Evolutionary conservation across 2,888 invertebrate species (phyloP), one percentile per base, ranked within the genome.

Genomic region (Lamellibrachia satsuma): DNA sequence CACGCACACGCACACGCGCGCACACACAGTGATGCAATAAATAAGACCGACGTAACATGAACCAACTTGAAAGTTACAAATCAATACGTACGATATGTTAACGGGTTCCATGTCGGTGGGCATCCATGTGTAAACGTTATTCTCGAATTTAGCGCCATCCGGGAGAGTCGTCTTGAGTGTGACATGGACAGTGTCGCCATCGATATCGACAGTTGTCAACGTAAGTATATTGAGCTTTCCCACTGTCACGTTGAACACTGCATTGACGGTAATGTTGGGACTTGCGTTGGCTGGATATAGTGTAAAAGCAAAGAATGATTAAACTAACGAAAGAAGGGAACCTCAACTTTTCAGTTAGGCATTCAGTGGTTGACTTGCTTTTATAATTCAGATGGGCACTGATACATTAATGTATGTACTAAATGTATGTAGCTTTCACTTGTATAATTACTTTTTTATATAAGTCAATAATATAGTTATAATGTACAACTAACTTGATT

Each of bases 71-170:
- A 75, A 15, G 75, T 75, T 11, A 22, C 75, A 22, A 15, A 22
- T 22, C 22, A 75, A 22, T 22, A 91, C 91, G 11, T 91, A 91
- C 91, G 91, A 91, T 91, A 91, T 52, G 22, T 91, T 55, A 3
- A 22, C 55, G 15, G 57, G 39, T 11, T 91, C 91, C 57, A 91
- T 55, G 27, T 11, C 52, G 39, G 57, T 39, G 11, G 91, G 91
- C 15, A 52, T 55, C 91, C 91, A 91, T n/a, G 15, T 55, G 91
- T 55, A 91, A 6, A 75, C 75, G 75, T 75, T 75, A 75, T 75
- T 75, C 15, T 75, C 75, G 75, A 75, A 75, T 22, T 15, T 75
- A 6, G 75, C 75, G 75, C 75, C 75, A 75, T 75, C 1, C n/a
- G 75, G 75, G 75, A 75, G 75, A 75, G 75, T n/a, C 11, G 75